These are phyloP conservation scores for Thereva unica DNA, from an alignment of 2,888 invertebrate species.

Conservation along the genomic window DNA sequence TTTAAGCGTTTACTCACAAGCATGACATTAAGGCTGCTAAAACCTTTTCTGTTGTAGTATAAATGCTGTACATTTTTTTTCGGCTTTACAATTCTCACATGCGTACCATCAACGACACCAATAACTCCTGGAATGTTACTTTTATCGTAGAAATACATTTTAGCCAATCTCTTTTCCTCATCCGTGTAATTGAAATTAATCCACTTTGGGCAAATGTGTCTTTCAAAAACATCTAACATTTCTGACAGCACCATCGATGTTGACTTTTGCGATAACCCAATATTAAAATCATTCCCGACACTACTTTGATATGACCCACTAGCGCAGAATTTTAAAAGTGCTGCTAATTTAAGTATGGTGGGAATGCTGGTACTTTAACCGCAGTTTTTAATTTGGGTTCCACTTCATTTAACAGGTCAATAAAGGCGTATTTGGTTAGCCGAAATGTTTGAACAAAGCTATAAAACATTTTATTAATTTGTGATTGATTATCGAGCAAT, in stretches of 20 bases:
- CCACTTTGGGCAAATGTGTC: background rate
- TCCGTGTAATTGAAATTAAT: background rate
- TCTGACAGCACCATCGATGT: background rate
- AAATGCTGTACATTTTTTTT: too few species aligned
- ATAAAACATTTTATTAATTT: too few species aligned
- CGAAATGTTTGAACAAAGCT: background rate
- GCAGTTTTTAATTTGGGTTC: background rate
- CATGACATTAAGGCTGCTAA: too few species aligned
- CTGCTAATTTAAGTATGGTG: background rate
- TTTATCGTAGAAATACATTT: too few species aligned
- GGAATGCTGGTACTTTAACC: background rate
- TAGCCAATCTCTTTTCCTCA: too few species aligned
- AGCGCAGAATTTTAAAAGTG: background rate
- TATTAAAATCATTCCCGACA: conserved; percentile 2
- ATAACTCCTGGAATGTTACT: too few species aligned
- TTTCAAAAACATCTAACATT: background rate
- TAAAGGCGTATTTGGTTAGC: background rate
- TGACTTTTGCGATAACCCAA: background rate
- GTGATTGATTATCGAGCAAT: too few species aligned
- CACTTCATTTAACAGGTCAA: background rate
- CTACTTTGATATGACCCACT: background rate
- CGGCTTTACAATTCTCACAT: too few species aligned
- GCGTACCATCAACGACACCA: too few species aligned
- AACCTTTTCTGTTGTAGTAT: too few species aligned
- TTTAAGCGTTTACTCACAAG: too few species aligned